phyloP scores from a whole-genome alignment of 2,113 vertebrate genomes.

The Phalacrocorax brasilianus region DNA sequence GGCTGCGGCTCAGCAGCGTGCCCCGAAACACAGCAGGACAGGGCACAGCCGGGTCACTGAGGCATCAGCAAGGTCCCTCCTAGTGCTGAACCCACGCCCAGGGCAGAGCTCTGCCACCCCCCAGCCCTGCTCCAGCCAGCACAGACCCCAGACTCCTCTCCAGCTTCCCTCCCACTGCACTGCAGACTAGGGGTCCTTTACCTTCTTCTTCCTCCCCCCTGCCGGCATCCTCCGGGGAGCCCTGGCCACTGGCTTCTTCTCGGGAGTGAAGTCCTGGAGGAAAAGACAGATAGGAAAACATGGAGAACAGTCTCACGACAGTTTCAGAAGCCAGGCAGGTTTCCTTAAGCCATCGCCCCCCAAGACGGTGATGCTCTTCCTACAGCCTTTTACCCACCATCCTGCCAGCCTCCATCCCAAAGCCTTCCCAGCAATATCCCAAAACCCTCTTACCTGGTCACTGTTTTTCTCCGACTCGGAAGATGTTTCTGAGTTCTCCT shows the following conservation, averaged over 20 bases:
- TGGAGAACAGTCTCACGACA: accelerated
- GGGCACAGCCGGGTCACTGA: not conserved
- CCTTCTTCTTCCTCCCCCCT: conserved; percentile 79
- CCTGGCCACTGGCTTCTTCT: conserved; percentile 82
- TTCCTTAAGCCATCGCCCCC: too few species aligned
- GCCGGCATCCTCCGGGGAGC: conserved; percentile 65
- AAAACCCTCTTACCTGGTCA: conserved; percentile 81
- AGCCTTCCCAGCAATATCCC: accelerated
- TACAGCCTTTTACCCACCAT: too few species aligned
- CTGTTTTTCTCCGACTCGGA: conserved; percentile 94
- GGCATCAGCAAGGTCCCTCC: not conserved
- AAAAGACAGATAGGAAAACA: not conserved
- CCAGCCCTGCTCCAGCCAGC: not conserved
- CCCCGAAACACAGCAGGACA: not conserved
- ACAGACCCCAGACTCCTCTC: not conserved
- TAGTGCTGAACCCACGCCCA: not conserved
- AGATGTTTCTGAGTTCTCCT: conserved; percentile 88
- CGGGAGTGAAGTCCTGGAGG: conserved; percentile 89
- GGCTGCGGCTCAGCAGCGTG: not conserved
- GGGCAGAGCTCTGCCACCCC: not conserved
- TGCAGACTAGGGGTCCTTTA: not conserved
- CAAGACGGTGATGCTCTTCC: accelerated
- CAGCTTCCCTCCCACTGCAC: not conserved
- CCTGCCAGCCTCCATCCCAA: not conserved
- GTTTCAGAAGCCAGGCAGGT: not conserved